Percentiles rank a stretch among this genome's conserved stretches.
These are phyloP conservation scores for Vesta saturnalis DNA, from an alignment of 2,888 invertebrate species.

Conservation along the genomic window DNA sequence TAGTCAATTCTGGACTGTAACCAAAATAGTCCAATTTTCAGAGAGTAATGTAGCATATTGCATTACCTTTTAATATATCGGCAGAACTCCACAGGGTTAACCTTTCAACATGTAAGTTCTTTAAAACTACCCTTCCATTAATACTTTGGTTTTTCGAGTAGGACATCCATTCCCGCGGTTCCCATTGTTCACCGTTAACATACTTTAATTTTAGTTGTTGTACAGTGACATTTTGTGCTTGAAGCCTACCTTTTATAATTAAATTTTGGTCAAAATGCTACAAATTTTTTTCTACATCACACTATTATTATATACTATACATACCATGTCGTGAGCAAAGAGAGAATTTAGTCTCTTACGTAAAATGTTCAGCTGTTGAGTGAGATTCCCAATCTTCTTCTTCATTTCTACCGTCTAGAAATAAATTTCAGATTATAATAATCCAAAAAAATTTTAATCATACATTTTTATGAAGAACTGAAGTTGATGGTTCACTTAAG, in stretches of 20 bases:
- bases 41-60: constrained; percentile 41
- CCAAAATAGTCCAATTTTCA: neutral
- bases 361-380: constrained; percentile 16
- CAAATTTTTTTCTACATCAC: too few species aligned
- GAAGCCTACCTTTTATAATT: constrained; percentile 43
- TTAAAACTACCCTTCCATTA: constrained; percentile 45
- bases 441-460: neutral
- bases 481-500: neutral
- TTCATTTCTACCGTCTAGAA: too few species aligned
- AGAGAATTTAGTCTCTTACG: neutral
- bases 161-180: constrained; percentile 51
- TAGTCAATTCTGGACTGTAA: too few species aligned
- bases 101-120: constrained; percentile 39
- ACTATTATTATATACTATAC: neutral
- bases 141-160: constrained; percentile 51
- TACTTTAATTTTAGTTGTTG: constrained; percentile 43
- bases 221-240: constrained; percentile 41
- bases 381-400: neutral
- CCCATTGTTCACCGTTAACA: constrained; percentile 50
- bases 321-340: neutral
- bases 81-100: constrained; percentile 36
- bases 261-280: constrained; percentile 33
- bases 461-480: neutral
- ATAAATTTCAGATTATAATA: neutral
- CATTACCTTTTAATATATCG: constrained; percentile 40